Base-by-base conservation (phyloP, 2,113 vertebrate genomes). In the Dasyornis broadbenti region DNA sequence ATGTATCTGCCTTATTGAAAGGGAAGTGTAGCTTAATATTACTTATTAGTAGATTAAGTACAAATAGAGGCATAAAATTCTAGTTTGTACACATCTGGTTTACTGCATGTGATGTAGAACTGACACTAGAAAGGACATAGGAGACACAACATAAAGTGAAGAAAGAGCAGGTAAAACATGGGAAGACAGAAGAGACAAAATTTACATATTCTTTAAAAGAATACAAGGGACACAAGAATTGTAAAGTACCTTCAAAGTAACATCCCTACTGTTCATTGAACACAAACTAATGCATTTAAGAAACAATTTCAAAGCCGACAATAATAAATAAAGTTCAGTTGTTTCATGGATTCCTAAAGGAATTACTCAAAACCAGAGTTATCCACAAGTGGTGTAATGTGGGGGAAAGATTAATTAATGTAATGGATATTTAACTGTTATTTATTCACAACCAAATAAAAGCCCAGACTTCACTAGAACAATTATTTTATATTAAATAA, bases 401-500 rank as follows among this genome's bases (percentile, higher is more conserved):
- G 3, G 15, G 18, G 10, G 12, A 80, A 91, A 93, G 82, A 84
- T 89, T 93, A 95, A 82, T 78, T 78, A 0, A 18, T 11, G 12
- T 61, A 95, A 92, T 50, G 81, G 37, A 42, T 90, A 86, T 75
- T 90, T 91, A 83, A 86, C 63, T 71, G 31, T 27, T 88, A 71
- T 90, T 94, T 93, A 90, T 82, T 94, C 88, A 47, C 20, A 90
- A 86, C 2, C 0, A 49, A 82, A 70, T 66, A 86, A 92, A 90
- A 89, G 2, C 26, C 20, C n/a, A 92, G 31, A 45, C 28, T 94
- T 73, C 42, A 89, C n/a, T 76, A 68, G 69, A 77, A 76, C 39
- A 84, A 61, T 79, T 90, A 73, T 70, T 92, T 81, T 90, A 14
- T 81, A 82, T 90, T 92, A 86, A 88, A 93, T 82, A 72, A 49